Percentiles rank a stretch among this genome's conserved stretches.
phyloP scores from a whole-genome alignment of 2,797 vertebrate genomes.

The Pelochelys cantorii region DNA sequence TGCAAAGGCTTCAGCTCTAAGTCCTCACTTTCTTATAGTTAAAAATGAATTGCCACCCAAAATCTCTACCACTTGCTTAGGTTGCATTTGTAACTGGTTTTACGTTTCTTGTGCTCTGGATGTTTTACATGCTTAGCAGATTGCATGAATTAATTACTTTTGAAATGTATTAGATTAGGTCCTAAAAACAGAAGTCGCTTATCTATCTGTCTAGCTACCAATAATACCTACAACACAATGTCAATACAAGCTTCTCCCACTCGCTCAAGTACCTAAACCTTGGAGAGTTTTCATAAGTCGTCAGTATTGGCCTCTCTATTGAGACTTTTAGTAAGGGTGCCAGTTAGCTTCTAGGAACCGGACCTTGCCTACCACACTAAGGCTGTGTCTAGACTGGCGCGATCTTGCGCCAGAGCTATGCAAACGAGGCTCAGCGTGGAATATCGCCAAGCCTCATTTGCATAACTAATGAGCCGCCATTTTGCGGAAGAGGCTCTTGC shows the following conservation, averaged over 20 bases:
- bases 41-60: neutral
- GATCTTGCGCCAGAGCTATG: no score
- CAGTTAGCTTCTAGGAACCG: accelerated
- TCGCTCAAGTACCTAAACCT: accelerated
- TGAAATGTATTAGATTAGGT: accelerated
- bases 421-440: no score
- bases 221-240: accelerated
- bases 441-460: no score
- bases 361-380: accelerated
- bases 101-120: neutral
- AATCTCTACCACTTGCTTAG: neutral
- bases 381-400: no score
- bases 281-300: neutral
- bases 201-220: neutral
- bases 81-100: neutral
- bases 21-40: accelerated
- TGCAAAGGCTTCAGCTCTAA: neutral
- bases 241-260: accelerated
- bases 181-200: accelerated
- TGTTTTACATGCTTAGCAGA: accelerated
- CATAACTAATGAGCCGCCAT: no score
- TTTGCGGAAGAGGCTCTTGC: no score
- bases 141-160: accelerated
- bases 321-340: neutral
- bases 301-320: accelerated